A percentile compares a stretch with the other conserved stretches of the same genome.
These are phyloP conservation scores for Pseudococcus jackbeardsleyi DNA, from an alignment of 2,888 invertebrate genomes.

Conservation along the genomic window DNA sequence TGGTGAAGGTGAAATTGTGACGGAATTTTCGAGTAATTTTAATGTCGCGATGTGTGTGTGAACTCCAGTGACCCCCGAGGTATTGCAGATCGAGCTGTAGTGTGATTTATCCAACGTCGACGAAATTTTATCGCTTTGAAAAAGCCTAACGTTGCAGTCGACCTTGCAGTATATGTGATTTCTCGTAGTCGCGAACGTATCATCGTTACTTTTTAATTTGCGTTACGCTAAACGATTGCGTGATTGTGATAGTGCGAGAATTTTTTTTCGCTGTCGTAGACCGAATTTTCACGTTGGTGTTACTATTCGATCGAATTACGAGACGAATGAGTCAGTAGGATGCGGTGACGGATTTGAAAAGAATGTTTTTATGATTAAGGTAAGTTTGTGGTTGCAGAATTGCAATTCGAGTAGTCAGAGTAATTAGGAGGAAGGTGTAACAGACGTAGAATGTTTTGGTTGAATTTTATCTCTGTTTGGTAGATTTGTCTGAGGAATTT, in stretches of 20 bases:
- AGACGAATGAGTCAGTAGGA: too few relatives aligned
- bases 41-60: not conserved
- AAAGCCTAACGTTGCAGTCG: not conserved
- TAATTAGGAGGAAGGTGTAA: too few relatives aligned
- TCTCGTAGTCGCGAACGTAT: not conserved
- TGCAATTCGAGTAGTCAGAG: too few relatives aligned
- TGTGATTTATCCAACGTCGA: not conserved
- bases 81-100: not conserved
- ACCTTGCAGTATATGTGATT: not conserved
- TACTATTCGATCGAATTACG: not conserved
- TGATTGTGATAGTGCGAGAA: not conserved
- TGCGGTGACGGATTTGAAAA: too few relatives aligned
- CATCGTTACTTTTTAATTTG: not conserved
- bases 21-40: not conserved
- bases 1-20: not conserved
- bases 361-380: too few relatives aligned
- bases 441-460: too few relatives aligned
- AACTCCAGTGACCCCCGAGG: not conserved
- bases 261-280: slow-evolving; percentile 11
- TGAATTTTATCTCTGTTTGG: too few relatives aligned
- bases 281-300: not conserved
- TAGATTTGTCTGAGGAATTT: too few relatives aligned
- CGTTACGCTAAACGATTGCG: not conserved
- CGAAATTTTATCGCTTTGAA: not conserved
- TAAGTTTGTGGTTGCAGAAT: too few relatives aligned